Percentiles rank a stretch among this genome's conserved stretches.
Conservation (phyloP, 2,113 vertebrate genomes). For the Barbus barbus region DNA sequence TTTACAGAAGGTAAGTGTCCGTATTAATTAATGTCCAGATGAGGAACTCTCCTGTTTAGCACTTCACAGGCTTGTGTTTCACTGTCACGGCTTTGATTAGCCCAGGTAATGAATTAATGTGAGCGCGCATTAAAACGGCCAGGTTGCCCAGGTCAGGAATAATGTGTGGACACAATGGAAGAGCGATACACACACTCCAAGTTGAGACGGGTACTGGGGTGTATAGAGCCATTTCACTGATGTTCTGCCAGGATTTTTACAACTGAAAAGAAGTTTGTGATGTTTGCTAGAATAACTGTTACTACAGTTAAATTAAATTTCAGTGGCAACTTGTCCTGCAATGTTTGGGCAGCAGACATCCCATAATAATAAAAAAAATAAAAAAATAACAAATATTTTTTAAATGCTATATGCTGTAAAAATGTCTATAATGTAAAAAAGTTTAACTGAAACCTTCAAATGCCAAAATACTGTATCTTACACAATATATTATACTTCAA, state of each 20-base stretch:
- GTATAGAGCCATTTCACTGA: conserved; percentile 45
- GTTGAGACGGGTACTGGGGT: conserved; percentile 15
- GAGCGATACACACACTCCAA: conserved; percentile 11
- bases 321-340: neutral
- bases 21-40: conserved; percentile 49
- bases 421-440: neutral
- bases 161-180: conserved; percentile 50
- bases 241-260: conserved; percentile 50
- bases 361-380: neutral
- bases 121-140: conserved; percentile 36
- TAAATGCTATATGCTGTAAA: too few species aligned
- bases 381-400: neutral
- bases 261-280: conserved; percentile 37
- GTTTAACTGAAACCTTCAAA: neutral
- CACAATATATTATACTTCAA: too few species aligned
- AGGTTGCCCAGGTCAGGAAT: conserved; percentile 46
- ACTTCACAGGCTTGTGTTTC: conserved; percentile 55
- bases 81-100: conserved; percentile 50
- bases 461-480: too few species aligned
- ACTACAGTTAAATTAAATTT: neutral
- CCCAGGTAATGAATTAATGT: conserved; percentile 53
- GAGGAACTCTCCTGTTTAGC: conserved; percentile 55
- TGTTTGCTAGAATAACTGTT: neutral
- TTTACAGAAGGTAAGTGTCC: conserved; percentile 43
- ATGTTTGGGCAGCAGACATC: neutral